Evolutionary conservation across 2,113 vertebrate genomes (phyloP).

Genomic region (Sprattus sprattus): DNA sequence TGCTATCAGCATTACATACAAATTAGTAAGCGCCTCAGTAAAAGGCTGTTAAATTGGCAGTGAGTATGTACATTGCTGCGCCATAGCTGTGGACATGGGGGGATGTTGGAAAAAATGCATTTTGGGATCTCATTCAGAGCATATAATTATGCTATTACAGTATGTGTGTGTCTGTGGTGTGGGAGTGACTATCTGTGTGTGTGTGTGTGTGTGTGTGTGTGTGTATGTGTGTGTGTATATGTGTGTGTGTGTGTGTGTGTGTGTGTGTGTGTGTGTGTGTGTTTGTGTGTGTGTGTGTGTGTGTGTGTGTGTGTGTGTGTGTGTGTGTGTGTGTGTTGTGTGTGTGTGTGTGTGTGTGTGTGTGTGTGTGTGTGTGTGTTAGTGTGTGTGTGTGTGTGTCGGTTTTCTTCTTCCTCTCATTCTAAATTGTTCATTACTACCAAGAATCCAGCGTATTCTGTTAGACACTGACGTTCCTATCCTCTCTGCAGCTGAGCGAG

Average conservation of each 20-base stretch:
- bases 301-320: slow-evolving; percentile 15
- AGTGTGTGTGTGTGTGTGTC: not conserved
- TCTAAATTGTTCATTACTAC: slow-evolving; percentile 4
- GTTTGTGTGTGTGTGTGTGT: slow-evolving; percentile 4
- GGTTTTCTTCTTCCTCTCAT: not conserved
- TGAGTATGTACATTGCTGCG: not conserved
- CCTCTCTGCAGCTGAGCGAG: not conserved
- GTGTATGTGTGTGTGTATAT: not conserved
- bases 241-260: not conserved
- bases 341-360: slow-evolving; percentile 5
- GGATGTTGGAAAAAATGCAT: not conserved
- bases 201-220: no score
- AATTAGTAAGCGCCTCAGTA: not conserved
- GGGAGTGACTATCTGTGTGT: not conserved
- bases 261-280: not conserved
- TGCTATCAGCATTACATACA: not conserved
- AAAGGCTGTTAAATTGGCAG: not conserved
- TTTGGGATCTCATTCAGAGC: not conserved
- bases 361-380: slow-evolving; percentile 17
- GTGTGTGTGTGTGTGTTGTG: not conserved
- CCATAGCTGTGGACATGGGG: not conserved
- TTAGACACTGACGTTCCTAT: slow-evolving; percentile 30
- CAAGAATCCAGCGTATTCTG: slow-evolving; percentile 22
- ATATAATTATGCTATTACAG: slow-evolving; percentile 1
- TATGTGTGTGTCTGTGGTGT: not conserved